phyloP scores from a whole-genome alignment of 2,797 vertebrate species.

The Gobio occitaniae region DNA sequence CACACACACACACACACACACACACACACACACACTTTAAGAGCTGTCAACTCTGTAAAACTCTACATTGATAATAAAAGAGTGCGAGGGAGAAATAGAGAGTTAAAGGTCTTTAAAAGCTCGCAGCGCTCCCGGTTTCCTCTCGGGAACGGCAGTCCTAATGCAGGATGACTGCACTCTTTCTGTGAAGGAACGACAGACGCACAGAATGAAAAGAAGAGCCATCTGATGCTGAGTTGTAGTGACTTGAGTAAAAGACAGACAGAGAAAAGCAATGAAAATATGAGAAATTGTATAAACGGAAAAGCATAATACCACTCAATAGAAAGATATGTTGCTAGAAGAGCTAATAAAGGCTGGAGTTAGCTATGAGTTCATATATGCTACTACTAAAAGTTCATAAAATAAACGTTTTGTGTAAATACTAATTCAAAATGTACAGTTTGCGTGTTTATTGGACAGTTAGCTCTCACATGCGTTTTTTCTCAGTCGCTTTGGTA shows the following conservation, averaged over 20 bases:
- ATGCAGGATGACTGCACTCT: slow-evolving; percentile 70
- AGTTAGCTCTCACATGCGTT: too few relatives aligned
- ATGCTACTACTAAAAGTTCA: background rate
- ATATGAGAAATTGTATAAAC: background rate
- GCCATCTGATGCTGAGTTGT: background rate
- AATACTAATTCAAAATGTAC: background rate
- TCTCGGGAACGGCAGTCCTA: slow-evolving; percentile 63
- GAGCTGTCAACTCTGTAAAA: slow-evolving; percentile 54
- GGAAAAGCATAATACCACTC: background rate
- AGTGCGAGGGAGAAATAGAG: slow-evolving; percentile 21
- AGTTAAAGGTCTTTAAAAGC: slow-evolving; percentile 65
- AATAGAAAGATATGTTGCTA: background rate
- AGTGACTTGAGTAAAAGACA: slow-evolving; percentile 21
- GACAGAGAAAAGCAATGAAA: slow-evolving; percentile 14
- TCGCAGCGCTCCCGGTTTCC: slow-evolving; percentile 71
- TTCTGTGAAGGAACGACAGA: slow-evolving; percentile 25
- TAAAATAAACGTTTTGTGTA: background rate
- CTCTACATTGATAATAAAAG: slow-evolving; percentile 24
- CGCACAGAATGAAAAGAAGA: slow-evolving; percentile 42
- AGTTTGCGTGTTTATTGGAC: background rate
- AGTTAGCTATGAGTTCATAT: background rate
- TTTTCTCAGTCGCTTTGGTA: too few relatives aligned
- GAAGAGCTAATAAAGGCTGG: background rate
- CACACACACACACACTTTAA: slow-evolving; percentile 27
- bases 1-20: slow-evolving; percentile 34